Conservation (phyloP, 2,888 invertebrate genomes). For the Artemia sinica region DNA sequence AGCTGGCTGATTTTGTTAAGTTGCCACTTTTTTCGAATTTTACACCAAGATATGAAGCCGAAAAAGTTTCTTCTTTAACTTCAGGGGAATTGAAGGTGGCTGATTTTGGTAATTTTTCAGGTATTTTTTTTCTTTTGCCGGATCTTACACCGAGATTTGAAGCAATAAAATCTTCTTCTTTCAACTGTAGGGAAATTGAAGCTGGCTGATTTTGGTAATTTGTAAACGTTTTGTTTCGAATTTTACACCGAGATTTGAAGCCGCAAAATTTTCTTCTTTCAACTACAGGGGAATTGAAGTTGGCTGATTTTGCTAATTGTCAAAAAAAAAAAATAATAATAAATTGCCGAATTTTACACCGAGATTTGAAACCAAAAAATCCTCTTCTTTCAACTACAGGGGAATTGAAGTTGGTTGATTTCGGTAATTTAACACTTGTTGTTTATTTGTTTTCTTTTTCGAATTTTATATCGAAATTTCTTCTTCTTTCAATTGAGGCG, state of each 20-base stretch:
- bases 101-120: too few relatives aligned
- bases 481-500: slow-evolving; percentile 89
- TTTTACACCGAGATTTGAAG: slow-evolving; percentile 90
- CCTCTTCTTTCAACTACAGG: slow-evolving; percentile 88
- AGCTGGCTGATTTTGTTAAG: slow-evolving; percentile 79
- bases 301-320: too few relatives aligned
- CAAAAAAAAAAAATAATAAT: too few relatives aligned
- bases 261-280: slow-evolving; percentile 96
- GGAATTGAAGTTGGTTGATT: slow-evolving; percentile 94
- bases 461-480: slow-evolving; percentile 80
- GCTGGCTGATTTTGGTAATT: slow-evolving; percentile 72
- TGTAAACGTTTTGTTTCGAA: slow-evolving; percentile 32
- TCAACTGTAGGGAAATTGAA: slow-evolving; percentile 93
- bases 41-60: slow-evolving; percentile 93
- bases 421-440: slow-evolving; percentile 40
- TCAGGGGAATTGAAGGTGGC: too few relatives aligned
- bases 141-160: slow-evolving; percentile 90
- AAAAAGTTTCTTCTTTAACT: slow-evolving; percentile 91
- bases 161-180: slow-evolving; percentile 94
- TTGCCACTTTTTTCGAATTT: slow-evolving; percentile 37
- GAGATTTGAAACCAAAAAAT: slow-evolving; percentile 97
- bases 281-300: slow-evolving; percentile 86
- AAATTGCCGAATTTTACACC: slow-evolving; percentile 54
- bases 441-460: too few relatives aligned
- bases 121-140: too few relatives aligned